Evolutionary conservation across 2,797 vertebrate genomes (phyloP), one percentile per base, ranked within the genome.

Genomic region (Esox lucius): DNA sequence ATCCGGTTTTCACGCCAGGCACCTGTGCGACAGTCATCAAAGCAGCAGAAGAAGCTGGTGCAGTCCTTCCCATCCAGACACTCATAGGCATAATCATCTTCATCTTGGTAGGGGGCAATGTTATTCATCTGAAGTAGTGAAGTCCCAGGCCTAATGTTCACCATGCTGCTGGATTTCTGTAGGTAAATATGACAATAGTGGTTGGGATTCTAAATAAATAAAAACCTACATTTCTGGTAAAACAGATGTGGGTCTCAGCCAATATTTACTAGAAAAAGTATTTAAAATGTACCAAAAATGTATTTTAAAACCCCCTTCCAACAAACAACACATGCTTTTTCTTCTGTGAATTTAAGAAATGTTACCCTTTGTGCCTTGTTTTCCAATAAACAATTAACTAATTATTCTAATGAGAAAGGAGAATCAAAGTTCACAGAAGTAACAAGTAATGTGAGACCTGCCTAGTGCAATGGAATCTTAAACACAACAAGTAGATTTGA

Each of bases 1-100:
- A 98, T 95, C 78, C 96, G 92, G 87, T 97, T 97, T 86, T 98
- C 95, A 46, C 96, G 92, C 97, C 97, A 98, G 2, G 95, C 95
- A 53, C 97, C 97, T 5, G 96, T 94, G 83, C 95, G 96, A 82
- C 96, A 98, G 87, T 98, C 97, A 39, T 98, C 97, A 42, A 98
- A 97, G 89, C 97, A 98, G 84, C 97, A 98, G 85, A 98, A 98
- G 91, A 98, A 98, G 87, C 96, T 96, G 82, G 95, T 83, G 42
- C 97, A 98, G 85, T 98, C 95, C 91, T 98, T 98, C 56, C 97
- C 97, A 65, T 98, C 97, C 88, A 98, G 87, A 84, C 97, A 98
- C 70, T 97, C 96, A 1, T 97, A 97, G 9, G 94, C 92, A 46
- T 94, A 95, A 86, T 95, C 95, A 16, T 95, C 94, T 39, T 89